phyloP scores from a whole-genome alignment of 2,888 invertebrate genomes.

The Arge pagana region DNA sequence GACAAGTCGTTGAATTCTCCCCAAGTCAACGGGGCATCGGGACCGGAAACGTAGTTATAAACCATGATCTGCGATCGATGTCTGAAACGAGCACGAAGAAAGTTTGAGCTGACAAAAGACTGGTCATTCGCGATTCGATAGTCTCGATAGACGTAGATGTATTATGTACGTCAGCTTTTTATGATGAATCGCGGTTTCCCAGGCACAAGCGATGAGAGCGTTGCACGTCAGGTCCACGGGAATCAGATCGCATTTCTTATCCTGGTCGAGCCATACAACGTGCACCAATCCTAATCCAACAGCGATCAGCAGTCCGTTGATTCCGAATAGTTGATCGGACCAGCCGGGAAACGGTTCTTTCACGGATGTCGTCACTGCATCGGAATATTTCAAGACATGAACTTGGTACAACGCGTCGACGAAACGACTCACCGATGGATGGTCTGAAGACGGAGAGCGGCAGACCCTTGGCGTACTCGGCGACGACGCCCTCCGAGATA shows the following conservation, averaged over 20 bases:
- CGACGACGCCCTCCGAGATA: conserved; percentile 62
- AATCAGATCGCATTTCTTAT: conserved; percentile 68
- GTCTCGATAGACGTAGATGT: too few species aligned
- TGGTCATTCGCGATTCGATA: too few species aligned
- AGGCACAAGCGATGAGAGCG: conserved; percentile 72
- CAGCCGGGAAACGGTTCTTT: conserved; percentile 74
- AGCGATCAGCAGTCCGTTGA: conserved; percentile 74
- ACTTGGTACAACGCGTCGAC: too few species aligned
- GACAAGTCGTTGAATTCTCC: background rate
- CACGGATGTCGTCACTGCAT: conserved; percentile 51
- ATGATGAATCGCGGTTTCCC: conserved; percentile 65
- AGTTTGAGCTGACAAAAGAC: too few species aligned
- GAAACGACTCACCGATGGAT: conserved; percentile 58
- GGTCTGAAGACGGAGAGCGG: conserved; percentile 65
- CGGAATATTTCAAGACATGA: too few species aligned
- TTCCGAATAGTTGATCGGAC: conserved; percentile 88
- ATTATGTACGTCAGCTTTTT: too few species aligned
- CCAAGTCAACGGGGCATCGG: conserved; percentile 6
- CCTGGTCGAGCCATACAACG: conserved; percentile 72
- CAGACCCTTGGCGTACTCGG: conserved; percentile 58
- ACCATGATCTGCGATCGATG: conserved; percentile 25
- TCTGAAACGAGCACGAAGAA: too few species aligned
- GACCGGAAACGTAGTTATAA: conserved; percentile 23
- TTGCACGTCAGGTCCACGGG: conserved; percentile 79
- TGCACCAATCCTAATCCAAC: conserved; percentile 80